Base-by-base conservation (phyloP, 2,888 invertebrate species). In the Dolomedes plantarius region DNA sequence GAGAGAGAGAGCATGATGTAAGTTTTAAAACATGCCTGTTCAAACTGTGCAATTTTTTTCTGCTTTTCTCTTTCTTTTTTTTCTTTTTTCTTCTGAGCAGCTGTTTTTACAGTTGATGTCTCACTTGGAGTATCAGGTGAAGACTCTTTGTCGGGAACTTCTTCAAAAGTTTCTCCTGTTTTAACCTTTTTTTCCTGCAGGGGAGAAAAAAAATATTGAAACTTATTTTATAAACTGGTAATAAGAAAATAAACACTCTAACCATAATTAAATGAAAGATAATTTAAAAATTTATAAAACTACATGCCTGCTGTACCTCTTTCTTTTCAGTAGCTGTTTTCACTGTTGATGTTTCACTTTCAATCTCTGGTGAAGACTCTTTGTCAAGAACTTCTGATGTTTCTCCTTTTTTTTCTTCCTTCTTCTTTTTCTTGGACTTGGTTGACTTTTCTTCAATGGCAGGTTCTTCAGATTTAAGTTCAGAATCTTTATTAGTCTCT, bases 371-470 rank as follows among this genome's bases (percentile, higher is more conserved):
- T 46, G n/a, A 41, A 19, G 74, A 69, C 16, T 64, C 46, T 36
- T 73, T 23, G 56, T 78, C 76, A 64, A 62, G 28, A 7, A 56
- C 46, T 71, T 82, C 50, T 32, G 69, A 78, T n/a, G 23, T 1
- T 13, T 7, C 62, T 36, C 31, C 39, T 31, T 69, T 67, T 1
- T n/a, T 67, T 7, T 27, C 41, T 9, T 32, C 39, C 19, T 50
- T 83, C 67, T 50, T 71, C 41, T 36, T 68, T 5, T 62, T 39
- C 11, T 62, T 75, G 0, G n/a, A 73, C 71, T 96, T 96, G 0
- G 96, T 96, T 3, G 96, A 95, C 16, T 95, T 94, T 92, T 96
- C 96, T 16, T 95, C 93, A 0, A 94, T 62, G 29, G 68, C 82
- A 0, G 23, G 9, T 46, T 27, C 71, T 41, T 56, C 73, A 9